Evolutionary conservation across 92 coral and sea anemone genomes (phyloP), one percentile per base, ranked within the genome.

Genomic region (Parazoanthus swiftii): DNA sequence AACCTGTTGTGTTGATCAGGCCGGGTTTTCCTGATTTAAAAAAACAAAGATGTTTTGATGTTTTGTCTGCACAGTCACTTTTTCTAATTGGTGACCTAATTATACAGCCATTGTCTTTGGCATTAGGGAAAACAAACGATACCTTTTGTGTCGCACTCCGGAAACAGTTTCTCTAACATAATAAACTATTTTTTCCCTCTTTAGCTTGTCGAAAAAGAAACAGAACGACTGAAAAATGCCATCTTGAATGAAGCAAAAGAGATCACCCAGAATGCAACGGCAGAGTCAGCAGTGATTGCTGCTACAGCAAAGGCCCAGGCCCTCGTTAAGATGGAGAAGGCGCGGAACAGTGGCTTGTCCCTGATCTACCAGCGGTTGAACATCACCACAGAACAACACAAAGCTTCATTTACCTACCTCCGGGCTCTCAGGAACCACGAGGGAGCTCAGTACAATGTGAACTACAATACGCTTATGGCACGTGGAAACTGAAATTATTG

Each of bases 381-480:
- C 50, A 91, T 91, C 65, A 91, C 93, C 58, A 75, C 86, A 3
- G 91, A 88, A 26, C 85, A 88, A 35, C 93, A 91, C 86, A 91
- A 91, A 48, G 93, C 93, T 71, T 91, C 91, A n/a, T 91, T 91
- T 84, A 88, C 89, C 65, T 91, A 91, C 71, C 76, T 91, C 26
- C 93, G 93, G 37, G 89, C 90, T 43, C 91, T 91, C 42, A 54
- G 93, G 39, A 88, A 88, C 58, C 79, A 86, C 59, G 73, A 77
- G 76, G 82, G 75, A 23, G 86, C 77, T 4, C 82, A 65, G 74
- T 36, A 88, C 21, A 91, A 91, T 35, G 91, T 91, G 11, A 86
- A 88, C 83, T 91, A 91, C 44, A 85, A 83, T 50, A 91, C 93
- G 13, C 85, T 90, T 8, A 90, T 86, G 90, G 90, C 90, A 54